These are phyloP conservation scores for Smutsia gigantea DNA, from an alignment of 2,797 vertebrate species.

Conservation along the genomic window DNA sequence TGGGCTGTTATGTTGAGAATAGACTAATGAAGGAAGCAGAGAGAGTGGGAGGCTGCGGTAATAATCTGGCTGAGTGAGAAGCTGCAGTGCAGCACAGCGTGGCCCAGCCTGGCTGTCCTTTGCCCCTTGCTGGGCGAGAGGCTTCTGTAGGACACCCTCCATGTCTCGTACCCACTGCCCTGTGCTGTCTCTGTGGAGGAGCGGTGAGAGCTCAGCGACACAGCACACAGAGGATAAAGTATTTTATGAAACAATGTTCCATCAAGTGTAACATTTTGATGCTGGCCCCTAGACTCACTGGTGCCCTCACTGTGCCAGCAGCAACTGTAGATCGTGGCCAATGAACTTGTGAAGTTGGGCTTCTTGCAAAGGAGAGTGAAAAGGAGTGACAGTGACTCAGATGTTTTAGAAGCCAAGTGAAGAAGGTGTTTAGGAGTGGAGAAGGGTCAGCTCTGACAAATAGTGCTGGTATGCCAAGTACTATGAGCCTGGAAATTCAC, in stretches of 20 bases:
- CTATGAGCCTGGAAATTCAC: neutral
- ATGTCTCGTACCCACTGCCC: neutral
- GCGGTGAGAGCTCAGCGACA: neutral
- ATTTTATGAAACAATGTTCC: conserved; percentile 80
- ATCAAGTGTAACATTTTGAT: conserved; percentile 87
- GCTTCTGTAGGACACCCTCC: too few relatives aligned
- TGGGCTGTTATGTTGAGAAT: neutral
- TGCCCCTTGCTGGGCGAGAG: neutral
- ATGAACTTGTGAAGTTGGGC: conserved; percentile 99
- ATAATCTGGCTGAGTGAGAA: neutral
- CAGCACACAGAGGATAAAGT: conserved; percentile 66
- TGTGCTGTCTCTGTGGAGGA: neutral
- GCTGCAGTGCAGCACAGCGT: rapidly evolving
- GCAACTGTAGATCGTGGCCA: conserved; percentile 97
- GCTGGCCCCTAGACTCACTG: conserved; percentile 88
- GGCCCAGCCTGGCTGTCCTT: neutral
- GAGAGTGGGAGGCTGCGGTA: neutral
- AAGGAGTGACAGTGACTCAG: neutral
- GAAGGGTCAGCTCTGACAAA: neutral
- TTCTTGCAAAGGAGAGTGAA: conserved; percentile 67
- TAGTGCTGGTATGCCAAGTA: neutral
- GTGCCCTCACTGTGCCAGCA: conserved; percentile 94
- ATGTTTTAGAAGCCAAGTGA: neutral
- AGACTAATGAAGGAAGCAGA: neutral
- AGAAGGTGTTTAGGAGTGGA: neutral